A percentile compares a stretch with the other conserved stretches of the same genome.
Conservation (phyloP, 2,888 invertebrate genomes). For the Drosophila mimica region DNA sequence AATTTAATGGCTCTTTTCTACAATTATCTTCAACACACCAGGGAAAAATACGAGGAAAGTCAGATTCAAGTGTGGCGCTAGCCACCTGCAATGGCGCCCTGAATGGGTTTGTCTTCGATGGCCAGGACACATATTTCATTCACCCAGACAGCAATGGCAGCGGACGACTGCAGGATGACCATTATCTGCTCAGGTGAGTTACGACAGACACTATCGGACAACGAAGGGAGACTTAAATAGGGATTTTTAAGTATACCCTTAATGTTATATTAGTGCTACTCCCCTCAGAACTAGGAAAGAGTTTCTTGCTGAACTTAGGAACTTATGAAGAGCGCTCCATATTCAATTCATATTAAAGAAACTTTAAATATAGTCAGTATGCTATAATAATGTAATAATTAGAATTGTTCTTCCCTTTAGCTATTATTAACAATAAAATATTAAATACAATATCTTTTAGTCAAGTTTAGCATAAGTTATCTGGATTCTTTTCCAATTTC, state of each 20-base stretch:
- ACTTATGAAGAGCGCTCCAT: too few relatives aligned
- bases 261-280: too few relatives aligned
- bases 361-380: too few relatives aligned
- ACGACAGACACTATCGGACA: not conserved
- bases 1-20: not conserved
- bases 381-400: too few relatives aligned
- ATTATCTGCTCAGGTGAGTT: conserved; percentile 84
- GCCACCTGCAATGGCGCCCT: conserved; percentile 91
- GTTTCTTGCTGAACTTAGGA: not conserved
- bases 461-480: not conserved
- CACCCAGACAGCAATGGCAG: conserved; percentile 79
- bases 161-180: conserved; percentile 82
- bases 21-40: conserved; percentile 47
- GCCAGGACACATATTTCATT: conserved; percentile 90
- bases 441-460: not conserved
- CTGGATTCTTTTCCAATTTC: not conserved
- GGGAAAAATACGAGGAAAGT: conserved; percentile 89
- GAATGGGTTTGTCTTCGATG: conserved; percentile 92
- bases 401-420: too few relatives aligned
- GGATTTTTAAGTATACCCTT: not conserved
- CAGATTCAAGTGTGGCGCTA: conserved; percentile 92
- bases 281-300: not conserved
- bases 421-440: too few relatives aligned
- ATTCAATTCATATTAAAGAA: too few relatives aligned
- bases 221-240: not conserved